Conservation (phyloP, 1,140 invertebrate species). For the Drosophila equinoxialis region DNA sequence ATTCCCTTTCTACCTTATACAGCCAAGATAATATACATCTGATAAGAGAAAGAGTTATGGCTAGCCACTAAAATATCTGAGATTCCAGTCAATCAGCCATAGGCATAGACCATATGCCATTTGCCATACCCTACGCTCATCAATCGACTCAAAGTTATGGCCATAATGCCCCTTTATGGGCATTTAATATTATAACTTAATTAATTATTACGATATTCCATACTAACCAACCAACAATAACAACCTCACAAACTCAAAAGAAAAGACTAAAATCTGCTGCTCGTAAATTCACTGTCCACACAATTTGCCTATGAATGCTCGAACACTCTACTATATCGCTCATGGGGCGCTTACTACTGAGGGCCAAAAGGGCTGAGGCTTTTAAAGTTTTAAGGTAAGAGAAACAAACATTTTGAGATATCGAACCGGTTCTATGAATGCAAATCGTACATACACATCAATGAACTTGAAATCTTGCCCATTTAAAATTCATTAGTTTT, state of each 20-base stretch:
- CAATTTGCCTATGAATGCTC: constrained; percentile 69
- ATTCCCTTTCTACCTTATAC: constrained; percentile 19
- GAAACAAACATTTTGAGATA: constrained; percentile 45
- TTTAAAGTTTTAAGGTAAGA: constrained; percentile 11
- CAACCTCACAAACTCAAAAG: neutral
- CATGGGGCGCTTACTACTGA: neutral
- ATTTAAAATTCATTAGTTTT: constrained; percentile 78
- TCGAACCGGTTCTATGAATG: constrained; percentile 56
- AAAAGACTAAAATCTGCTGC: constrained; percentile 29
- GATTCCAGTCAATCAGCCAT: constrained; percentile 51
- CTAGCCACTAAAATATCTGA: constrained; percentile 50
- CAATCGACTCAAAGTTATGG: constrained; percentile 69
- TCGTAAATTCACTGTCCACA: constrained; percentile 60
- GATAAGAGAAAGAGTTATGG: constrained; percentile 71
- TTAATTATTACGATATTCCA: constrained; percentile 75
- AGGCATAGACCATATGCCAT: constrained; percentile 55
- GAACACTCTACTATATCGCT: constrained; percentile 22
- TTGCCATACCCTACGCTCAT: neutral
- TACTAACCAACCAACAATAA: constrained; percentile 22
- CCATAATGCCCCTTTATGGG: constrained; percentile 77
- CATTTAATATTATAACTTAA: constrained; percentile 80
- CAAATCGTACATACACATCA: constrained; percentile 22
- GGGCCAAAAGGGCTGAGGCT: neutral
- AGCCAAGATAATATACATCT: constrained; percentile 38
- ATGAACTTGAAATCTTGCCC: constrained; percentile 73